Conservation (phyloP, 2,888 invertebrate genomes). For the Trimorus sp. region DNA sequence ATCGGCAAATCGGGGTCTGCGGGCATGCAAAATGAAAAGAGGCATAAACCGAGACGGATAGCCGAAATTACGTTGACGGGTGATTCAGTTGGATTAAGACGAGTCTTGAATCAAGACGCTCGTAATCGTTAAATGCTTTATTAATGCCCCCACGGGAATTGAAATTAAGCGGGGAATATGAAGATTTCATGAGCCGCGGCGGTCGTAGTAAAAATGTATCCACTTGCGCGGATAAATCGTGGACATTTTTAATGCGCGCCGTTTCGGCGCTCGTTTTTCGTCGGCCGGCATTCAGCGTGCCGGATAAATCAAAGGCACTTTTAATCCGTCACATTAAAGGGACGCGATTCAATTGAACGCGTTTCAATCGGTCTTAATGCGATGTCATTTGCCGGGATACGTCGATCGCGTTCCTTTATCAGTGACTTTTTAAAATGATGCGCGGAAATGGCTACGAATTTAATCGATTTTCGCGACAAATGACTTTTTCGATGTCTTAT, state of each 20-base stretch:
- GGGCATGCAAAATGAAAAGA: too few species aligned
- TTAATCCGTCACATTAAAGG: slow-evolving; percentile 51
- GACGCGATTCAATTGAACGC: slow-evolving; percentile 43
- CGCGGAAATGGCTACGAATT: too few species aligned
- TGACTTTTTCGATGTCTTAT: too few species aligned
- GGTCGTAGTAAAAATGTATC: too few species aligned
- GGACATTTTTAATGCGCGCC: too few species aligned
- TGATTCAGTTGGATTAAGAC: slow-evolving; percentile 36
- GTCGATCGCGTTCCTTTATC: slow-evolving; percentile 5
- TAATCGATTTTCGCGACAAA: too few species aligned
- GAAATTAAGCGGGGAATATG: slow-evolving; percentile 16
- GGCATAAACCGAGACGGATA: too few species aligned
- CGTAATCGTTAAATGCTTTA: slow-evolving; percentile 34
- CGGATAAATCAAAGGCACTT: slow-evolving; percentile 47
- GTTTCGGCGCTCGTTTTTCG: too few species aligned
- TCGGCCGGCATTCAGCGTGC: slow-evolving; percentile 13
- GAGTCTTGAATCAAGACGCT: slow-evolving; percentile 29
- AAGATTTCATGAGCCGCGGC: too few species aligned
- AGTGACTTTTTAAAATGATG: too few species aligned
- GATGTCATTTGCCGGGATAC: slow-evolving; percentile 23
- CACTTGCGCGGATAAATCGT: too few species aligned
- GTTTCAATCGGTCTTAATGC: slow-evolving; percentile 47
- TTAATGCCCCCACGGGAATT: slow-evolving; percentile 27
- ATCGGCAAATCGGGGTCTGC: too few species aligned
- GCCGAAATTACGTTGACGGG: slow-evolving; percentile 27